These are phyloP conservation scores for Lithophane semibrunnea DNA, from an alignment of 2,888 invertebrate species.

Conservation along the genomic window DNA sequence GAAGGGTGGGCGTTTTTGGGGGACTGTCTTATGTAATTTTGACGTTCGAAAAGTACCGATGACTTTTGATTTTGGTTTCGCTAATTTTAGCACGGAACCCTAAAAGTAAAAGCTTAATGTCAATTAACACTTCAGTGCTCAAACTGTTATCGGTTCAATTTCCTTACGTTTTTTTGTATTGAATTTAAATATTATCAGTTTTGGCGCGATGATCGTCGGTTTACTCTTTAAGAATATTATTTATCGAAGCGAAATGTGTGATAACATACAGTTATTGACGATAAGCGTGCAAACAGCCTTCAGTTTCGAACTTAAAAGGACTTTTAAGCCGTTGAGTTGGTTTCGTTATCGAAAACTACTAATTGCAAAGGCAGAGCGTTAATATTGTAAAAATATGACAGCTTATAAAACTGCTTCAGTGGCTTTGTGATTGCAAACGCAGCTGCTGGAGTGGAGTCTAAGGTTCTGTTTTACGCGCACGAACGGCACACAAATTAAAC, in stretches of 20 bases:
- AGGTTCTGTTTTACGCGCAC: no score
- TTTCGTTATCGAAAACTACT: slow-evolving; percentile 13
- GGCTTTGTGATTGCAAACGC: slow-evolving; percentile 3
- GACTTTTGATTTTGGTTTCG: not conserved
- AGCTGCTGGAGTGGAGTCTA: not conserved
- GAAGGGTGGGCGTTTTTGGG: no score
- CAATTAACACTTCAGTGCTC: slow-evolving; percentile 4
- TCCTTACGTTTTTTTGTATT: not conserved
- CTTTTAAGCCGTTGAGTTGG: not conserved
- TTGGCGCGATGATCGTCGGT: slow-evolving; percentile 9
- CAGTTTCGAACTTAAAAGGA: not conserved
- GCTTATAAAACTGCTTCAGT: not conserved
- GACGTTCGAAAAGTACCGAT: no score
- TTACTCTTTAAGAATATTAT: slow-evolving; percentile 16
- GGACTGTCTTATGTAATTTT: no score
- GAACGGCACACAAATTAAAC: no score
- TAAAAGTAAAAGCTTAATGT: slow-evolving; percentile 17
- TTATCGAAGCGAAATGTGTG: slow-evolving; percentile 4
- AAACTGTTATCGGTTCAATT: not conserved
- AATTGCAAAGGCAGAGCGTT: not conserved
- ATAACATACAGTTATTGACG: slow-evolving; percentile 3
- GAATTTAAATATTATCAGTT: slow-evolving; percentile 29
- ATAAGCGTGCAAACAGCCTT: not conserved
- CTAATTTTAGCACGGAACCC: not conserved
- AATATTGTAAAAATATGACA: not conserved